These are phyloP conservation scores for Moxostoma hubbsi DNA, from an alignment of 2,797 vertebrate genomes.

Conservation along the genomic window DNA sequence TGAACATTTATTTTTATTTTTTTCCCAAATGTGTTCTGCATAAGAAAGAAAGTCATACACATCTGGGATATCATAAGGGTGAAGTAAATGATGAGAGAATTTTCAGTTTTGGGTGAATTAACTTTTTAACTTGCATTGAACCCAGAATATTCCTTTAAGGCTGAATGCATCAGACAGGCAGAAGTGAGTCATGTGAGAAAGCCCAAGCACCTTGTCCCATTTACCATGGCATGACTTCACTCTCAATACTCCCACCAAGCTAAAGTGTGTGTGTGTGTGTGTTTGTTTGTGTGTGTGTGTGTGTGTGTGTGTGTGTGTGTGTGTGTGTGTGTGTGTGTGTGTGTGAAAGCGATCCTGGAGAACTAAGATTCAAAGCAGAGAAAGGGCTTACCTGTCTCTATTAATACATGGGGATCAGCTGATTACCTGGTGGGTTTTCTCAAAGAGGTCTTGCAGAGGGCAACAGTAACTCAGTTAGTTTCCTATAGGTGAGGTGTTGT, in stretches of 20 bases:
- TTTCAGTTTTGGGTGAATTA: too few relatives aligned
- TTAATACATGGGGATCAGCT: slow-evolving; percentile 78
- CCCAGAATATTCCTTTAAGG: not conserved
- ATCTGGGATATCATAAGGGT: too few relatives aligned
- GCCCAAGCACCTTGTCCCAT: not conserved
- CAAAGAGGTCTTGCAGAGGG: slow-evolving; percentile 62
- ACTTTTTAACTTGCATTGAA: too few relatives aligned
- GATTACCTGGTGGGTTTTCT: slow-evolving; percentile 68
- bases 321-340: slow-evolving; percentile 55
- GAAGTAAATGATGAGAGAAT: too few relatives aligned
- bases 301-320: not conserved
- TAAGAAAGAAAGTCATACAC: too few relatives aligned
- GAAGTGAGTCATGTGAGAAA: not conserved
- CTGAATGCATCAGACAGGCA: not conserved
- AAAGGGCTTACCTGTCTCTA: slow-evolving; percentile 72
- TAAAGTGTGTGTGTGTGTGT: slow-evolving; percentile 62
- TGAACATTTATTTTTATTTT: too few relatives aligned
- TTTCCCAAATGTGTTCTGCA: too few relatives aligned
- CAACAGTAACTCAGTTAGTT: slow-evolving; percentile 4
- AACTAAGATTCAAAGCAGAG: too few relatives aligned
- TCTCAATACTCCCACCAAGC: not conserved
- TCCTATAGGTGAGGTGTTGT: not conserved
- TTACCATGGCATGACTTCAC: not conserved
- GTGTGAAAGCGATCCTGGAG: too few relatives aligned
- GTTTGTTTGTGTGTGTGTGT: slow-evolving; percentile 63